Conservation (phyloP, 2,888 invertebrate genomes). For the Prosopocoilus inquinatus region DNA sequence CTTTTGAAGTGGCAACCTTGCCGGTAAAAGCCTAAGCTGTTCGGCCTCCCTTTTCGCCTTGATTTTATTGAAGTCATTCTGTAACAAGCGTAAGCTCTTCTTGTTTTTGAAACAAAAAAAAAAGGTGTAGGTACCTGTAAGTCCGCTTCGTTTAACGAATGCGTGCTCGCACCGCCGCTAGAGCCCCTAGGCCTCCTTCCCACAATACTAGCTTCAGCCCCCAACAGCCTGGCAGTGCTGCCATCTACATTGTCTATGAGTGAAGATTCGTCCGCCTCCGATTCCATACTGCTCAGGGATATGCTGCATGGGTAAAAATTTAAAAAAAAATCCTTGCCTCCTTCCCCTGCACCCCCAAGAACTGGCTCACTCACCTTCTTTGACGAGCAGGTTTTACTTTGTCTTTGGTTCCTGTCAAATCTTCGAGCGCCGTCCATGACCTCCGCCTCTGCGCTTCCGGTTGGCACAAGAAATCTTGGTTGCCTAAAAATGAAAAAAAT, state of each 20-base stretch:
- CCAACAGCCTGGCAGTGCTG: slow-evolving; percentile 55
- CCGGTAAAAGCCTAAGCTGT: slow-evolving; percentile 55
- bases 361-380: slow-evolving; percentile 51
- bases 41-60: slow-evolving; percentile 60
- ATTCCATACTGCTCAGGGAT: slow-evolving; percentile 79
- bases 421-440: slow-evolving; percentile 87
- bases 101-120: not conserved
- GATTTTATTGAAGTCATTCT: slow-evolving; percentile 75
- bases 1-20: slow-evolving; percentile 80
- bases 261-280: slow-evolving; percentile 73
- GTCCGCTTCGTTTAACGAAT: slow-evolving; percentile 86
- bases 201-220: slow-evolving; percentile 52
- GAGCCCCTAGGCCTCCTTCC: slow-evolving; percentile 50
- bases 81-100: slow-evolving; percentile 30
- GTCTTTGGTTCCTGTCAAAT: slow-evolving; percentile 58
- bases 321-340: slow-evolving; percentile 1
- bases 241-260: slow-evolving; percentile 55
- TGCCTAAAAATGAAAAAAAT: slow-evolving; percentile 36
- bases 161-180: slow-evolving; percentile 63
- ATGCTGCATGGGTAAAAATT: slow-evolving; percentile 52
- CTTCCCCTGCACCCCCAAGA: not conserved
- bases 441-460: slow-evolving; percentile 61
- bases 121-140: slow-evolving; percentile 61
- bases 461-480: slow-evolving; percentile 50
- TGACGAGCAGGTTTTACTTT: slow-evolving; percentile 54